Base-by-base conservation (phyloP, 2,888 invertebrate genomes). In the Empis stercorea region DNA sequence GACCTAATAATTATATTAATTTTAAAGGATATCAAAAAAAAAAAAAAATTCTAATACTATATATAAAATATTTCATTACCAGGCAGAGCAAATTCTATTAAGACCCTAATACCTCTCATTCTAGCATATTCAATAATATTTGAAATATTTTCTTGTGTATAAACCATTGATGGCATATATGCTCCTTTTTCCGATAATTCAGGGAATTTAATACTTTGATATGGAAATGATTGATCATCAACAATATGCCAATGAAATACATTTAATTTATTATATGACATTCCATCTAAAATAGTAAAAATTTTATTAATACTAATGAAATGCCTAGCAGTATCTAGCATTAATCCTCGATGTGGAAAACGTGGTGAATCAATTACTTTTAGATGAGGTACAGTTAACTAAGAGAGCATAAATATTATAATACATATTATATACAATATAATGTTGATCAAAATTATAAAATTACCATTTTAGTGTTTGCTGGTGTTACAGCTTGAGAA, bases 241-340 rank as follows among this genome's bases (percentile, higher is more conserved):
- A 87, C 85, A 44, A 95, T 85, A 63, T 95, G 95, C 94, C 94
- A 95, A 65, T 95, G 94, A 51, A 95, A 80, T 1, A 93, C 87
- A 64, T 95, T 95, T 61, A 93, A 68, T 68, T 95, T 95, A 63
- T 91, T 93, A 65, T 85, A 86, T 0, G 84, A 75, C 89, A 94
- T 88, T 0, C 85, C 85, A 53, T 93, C 88, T 56, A 94, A 60
- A 0, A 75, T 79, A 47, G 73, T 66, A 27, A 78, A 63, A 47
- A 94, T 79, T 45, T 77, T 78, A 1, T 66, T 59, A 38, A 84
- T 63, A 0, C 84, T 79, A 14, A 92, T 70, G 62, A 76, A 95
- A 68, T 95, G 95, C 4, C 95, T 74, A 0, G 89, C 79, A 0
- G 93, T 88, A 64, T 96, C 95, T 36, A 96, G 62, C 34, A 93